Evolutionary conservation across 1,140 invertebrate genomes (phyloP), one percentile per base, ranked within the genome.

Genomic region (Whitmania pigra): DNA sequence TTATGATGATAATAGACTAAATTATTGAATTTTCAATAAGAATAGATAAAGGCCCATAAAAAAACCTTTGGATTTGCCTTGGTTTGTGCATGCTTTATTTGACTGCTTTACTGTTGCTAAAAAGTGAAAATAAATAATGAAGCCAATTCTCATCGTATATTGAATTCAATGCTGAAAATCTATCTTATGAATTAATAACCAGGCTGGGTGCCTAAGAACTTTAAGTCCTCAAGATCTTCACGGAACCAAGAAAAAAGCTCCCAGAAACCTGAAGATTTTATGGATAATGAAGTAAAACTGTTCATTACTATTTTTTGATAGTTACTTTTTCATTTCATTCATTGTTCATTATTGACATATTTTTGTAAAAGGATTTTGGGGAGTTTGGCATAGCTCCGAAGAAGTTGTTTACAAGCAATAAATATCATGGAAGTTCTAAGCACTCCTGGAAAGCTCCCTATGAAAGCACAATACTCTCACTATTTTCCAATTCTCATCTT

Each of bases 321-420:
- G 20, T 63, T 25, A 25, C 6, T 63, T 13, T 13, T 63, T 31
- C 18, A 22, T 20, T 15, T 13, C 11, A 25, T 63, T 63, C 54
- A 57, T 57, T 4, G 2, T 57, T 3, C 9, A 9, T 9, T 4
- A n/a, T 9, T 25, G 20, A n/a, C 54, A 57, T 25, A n/a, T 20
- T 63, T 63, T 67, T 17, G 22, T 67, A 15, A 22, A 73, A 88
- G 86, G 96, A 99, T 82, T 86, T 92, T 36, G 88, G 90, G 29
- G 90, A 94, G 79, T 93, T 92, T 85, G 96, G 96, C 71, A 96
- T 99, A 75, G 94, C 95, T 9, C 92, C 93, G 1, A 88, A 89
- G 76, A 87, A 87, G 11, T 85, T 94, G 63, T 86, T 88, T 76
- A 88, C 92, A 15, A 89, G 88, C 1, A 85, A 85, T 29, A 88